A percentile compares a stretch with the other conserved stretches of the same genome.
Conservation (phyloP, 2,888 invertebrate species). For the Theristus sp. region DNA sequence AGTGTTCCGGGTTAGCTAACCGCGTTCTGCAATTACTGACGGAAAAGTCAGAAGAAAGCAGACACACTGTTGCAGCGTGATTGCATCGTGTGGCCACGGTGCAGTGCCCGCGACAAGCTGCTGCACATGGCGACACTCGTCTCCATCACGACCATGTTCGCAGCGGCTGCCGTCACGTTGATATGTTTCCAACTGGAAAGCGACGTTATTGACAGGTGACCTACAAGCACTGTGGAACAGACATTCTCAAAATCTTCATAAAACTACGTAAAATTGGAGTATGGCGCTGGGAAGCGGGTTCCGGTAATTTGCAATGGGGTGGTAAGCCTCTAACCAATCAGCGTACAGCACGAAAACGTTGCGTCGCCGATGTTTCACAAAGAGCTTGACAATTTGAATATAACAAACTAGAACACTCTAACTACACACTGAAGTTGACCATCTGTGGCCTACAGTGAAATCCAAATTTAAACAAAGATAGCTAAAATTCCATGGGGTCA, state of each 20-base stretch:
- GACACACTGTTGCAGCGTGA: conserved; percentile 31
- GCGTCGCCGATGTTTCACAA: no score
- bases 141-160: conserved; percentile 36
- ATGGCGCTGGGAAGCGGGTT: no score
- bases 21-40: not conserved
- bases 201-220: not conserved
- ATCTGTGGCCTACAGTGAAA: not conserved
- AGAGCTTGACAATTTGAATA: not conserved
- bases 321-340: no score
- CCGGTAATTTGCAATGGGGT: no score
- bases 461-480: not conserved
- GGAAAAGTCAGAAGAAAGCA: not conserved
- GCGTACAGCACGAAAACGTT: no score
- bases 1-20: conserved; percentile 33
- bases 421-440: not conserved
- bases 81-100: conserved; percentile 36
- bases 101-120: conserved; percentile 35
- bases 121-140: conserved; percentile 36
- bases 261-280: no score
- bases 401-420: not conserved
- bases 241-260: no score
- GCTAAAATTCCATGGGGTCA: no score
- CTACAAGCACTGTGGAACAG: not conserved
- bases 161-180: conserved; percentile 37
- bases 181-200: conserved; percentile 33